A percentile compares a stretch with the other conserved stretches of the same genome.
phyloP scores from a whole-genome alignment of 2,888 invertebrate species.

The Alloscopus bannaensis region DNA sequence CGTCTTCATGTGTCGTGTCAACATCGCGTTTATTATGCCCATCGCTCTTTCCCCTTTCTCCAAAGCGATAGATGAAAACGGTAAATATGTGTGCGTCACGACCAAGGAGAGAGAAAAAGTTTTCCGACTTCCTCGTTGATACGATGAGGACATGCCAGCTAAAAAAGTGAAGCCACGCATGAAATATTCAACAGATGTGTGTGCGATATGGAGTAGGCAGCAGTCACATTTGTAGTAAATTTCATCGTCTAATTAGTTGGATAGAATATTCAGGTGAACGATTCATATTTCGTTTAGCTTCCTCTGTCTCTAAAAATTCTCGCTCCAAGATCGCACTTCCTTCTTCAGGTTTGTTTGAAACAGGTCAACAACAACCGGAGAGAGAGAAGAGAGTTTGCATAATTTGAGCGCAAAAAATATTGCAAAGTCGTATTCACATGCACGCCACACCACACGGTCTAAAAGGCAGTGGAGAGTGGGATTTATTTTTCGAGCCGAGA shows the following conservation, averaged over 20 bases:
- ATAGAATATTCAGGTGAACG: slow-evolving; percentile 7
- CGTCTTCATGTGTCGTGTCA: slow-evolving; percentile 29
- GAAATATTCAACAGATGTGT: slow-evolving; percentile 52
- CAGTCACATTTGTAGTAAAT: too few relatives aligned
- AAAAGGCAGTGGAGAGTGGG: too few relatives aligned
- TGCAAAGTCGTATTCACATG: too few relatives aligned
- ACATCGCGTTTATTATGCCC: slow-evolving; percentile 35
- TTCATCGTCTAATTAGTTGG: neutral
- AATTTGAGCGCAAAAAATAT: too few relatives aligned
- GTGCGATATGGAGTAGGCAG: neutral
- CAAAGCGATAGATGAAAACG: neutral
- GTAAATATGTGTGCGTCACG: neutral
- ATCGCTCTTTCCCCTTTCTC: slow-evolving; percentile 10
- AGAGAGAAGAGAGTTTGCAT: too few relatives aligned
- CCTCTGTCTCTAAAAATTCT: slow-evolving; percentile 1
- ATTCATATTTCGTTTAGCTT: neutral
- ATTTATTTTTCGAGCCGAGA: too few relatives aligned
- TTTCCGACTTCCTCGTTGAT: neutral
- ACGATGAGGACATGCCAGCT: neutral
- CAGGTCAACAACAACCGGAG: too few relatives aligned
- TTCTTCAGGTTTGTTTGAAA: neutral
- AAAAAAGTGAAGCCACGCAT: slow-evolving; percentile 26
- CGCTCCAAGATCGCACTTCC: neutral
- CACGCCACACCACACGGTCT: too few relatives aligned
- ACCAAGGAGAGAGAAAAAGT: too few relatives aligned